A percentile compares a stretch with the other conserved stretches of the same genome.
phyloP scores from a whole-genome alignment of 30 jellyfish, hydroid and myxozoan species.

The Hydractinia echinata region DNA sequence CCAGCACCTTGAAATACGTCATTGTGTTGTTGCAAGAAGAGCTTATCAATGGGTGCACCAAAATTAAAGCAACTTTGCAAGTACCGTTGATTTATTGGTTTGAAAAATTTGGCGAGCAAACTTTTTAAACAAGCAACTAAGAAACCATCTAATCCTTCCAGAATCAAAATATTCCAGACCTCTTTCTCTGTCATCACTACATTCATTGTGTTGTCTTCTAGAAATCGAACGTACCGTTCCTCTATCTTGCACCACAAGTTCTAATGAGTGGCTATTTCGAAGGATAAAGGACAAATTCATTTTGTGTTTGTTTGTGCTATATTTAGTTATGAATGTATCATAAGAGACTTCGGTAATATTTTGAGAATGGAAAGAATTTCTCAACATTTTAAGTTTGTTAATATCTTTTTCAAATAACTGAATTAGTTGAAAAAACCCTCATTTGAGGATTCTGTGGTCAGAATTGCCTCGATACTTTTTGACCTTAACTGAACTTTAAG shows the following conservation, averaged over 20 bases:
- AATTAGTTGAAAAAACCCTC: neutral
- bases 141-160: conserved; percentile 1
- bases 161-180: conserved; percentile 1
- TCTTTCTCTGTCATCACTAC: neutral
- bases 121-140: conserved; percentile 21
- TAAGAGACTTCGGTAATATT: neutral
- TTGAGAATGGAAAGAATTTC: neutral
- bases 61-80: conserved; percentile 27
- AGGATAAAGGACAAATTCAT: neutral
- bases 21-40: conserved; percentile 3
- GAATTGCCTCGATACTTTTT: too few relatives aligned
- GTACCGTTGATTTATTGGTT: conserved; percentile 9
- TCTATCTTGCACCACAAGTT: neutral
- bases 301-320: conserved; percentile 23
- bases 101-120: neutral
- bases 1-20: conserved; percentile 23
- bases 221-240: neutral
- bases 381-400: neutral
- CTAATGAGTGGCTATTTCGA: conserved; percentile 23
- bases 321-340: conserved; percentile 1
- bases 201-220: neutral
- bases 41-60: conserved; percentile 7
- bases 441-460: neutral
- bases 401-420: conserved; percentile 9
- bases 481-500: conserved; percentile 5